Evolutionary conservation across 2,113 vertebrate genomes (phyloP), one percentile per base, ranked within the genome.

Genomic region (Serilophus lunatus): DNA sequence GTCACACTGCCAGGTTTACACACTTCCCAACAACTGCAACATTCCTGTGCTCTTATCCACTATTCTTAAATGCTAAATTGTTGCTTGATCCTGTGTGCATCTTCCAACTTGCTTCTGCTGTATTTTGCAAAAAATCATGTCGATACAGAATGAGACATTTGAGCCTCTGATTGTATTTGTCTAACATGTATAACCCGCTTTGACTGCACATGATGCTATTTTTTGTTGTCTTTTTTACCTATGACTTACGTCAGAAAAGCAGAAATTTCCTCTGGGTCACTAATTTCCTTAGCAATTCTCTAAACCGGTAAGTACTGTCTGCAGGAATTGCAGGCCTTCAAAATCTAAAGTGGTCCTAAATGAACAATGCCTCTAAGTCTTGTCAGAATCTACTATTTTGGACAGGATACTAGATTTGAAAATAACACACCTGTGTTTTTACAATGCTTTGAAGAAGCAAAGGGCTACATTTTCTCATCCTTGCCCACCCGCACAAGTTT

Each of bases 251-350:
- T 85, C 78, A 29, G 54, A 88, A 86, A 91, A 74, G 38, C 3
- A 75, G 65, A 38, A 50, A 72, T 44, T 88, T 92, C 42, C 35
- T 82, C 42, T 45, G 7, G 50, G 44, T 61, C 57, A 80, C 45
- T 76, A 24, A 74, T 24, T 90, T 88, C 42, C 69, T 53, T 42
- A 33, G 42, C 15, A 82, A 59, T 59, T 88, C 44, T 74, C 80
- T 66, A 42, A 85, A 74, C 42, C 83, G 47, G 29, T 77, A 70
- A 57, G 16, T 31, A 72, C 12, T 70, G 57, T 40, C 78, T 76
- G 47, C 33, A 77, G 63, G 51, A 95, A 94, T 79, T 28, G 15
- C 17, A 51, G n/a, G 71, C 45, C 44, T 88, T 93, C 50, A 89
- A 78, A 86, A 89, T 45, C 49, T 53, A 82, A 88, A 82, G 19